A percentile compares a stretch with the other conserved stretches of the same genome.
Evolutionary conservation across 2,888 invertebrate genomes (phyloP).

Genomic region (Drymonia ruficornis): DNA sequence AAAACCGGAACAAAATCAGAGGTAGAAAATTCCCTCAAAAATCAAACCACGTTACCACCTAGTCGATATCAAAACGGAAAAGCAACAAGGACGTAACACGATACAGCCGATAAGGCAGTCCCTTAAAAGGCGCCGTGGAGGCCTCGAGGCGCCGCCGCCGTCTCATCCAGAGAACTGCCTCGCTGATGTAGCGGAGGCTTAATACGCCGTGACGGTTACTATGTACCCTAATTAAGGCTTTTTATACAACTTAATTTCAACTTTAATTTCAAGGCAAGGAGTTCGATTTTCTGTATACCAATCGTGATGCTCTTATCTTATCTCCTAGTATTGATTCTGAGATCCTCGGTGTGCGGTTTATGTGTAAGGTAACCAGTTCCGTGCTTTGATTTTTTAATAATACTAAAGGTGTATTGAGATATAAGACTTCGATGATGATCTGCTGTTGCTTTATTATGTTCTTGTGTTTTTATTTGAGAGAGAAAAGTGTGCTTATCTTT

Average conservation of each 20-base stretch:
- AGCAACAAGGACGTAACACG: conserved; percentile 58
- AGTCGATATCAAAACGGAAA: conserved; percentile 13
- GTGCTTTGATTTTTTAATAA: conserved; percentile 31
- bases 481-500: background rate
- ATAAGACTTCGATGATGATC: conserved; percentile 20
- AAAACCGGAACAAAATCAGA: too few species aligned
- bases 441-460: conserved; percentile 24
- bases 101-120: conserved; percentile 64
- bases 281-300: conserved; percentile 8
- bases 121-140: conserved; percentile 70
- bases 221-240: conserved; percentile 79
- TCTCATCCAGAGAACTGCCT: conserved; percentile 79
- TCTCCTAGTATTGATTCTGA: conserved; percentile 76
- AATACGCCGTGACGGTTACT: conserved; percentile 80
- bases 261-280: background rate
- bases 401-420: conserved; percentile 36
- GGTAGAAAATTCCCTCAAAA: background rate
- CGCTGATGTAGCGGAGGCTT: conserved; percentile 80
- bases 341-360: conserved; percentile 81
- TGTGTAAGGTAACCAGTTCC: conserved; percentile 47
- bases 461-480: conserved; percentile 16
- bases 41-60: conserved; percentile 1
- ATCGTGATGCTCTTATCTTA: conserved; percentile 69
- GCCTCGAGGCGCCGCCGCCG: conserved; percentile 75
- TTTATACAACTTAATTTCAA: conserved; percentile 19